phyloP scores from a whole-genome alignment of 2,888 invertebrate genomes.

The Nebria salina region DNA sequence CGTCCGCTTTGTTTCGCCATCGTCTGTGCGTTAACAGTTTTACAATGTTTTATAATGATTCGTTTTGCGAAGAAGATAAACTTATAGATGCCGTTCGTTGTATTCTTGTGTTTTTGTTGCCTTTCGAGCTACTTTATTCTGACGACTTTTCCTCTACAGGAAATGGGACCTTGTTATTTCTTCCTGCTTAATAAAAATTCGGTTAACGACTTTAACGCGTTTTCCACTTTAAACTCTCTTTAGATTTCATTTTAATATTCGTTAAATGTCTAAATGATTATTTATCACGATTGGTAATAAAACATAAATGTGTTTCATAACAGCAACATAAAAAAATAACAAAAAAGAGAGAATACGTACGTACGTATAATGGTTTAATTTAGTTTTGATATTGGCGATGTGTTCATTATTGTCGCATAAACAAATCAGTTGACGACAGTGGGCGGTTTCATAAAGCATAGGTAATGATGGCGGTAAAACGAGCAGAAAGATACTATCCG shows the following conservation, averaged over 20 bases:
- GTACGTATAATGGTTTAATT: no score
- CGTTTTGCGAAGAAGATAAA: slow-evolving; percentile 29
- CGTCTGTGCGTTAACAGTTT: slow-evolving; percentile 34
- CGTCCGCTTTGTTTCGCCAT: slow-evolving; percentile 37
- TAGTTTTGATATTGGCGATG: neutral
- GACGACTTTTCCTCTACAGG: slow-evolving; percentile 22
- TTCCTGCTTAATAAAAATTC: neutral
- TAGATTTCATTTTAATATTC: no score
- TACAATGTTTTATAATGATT: slow-evolving; percentile 47
- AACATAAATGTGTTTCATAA: neutral
- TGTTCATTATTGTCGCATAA: neutral
- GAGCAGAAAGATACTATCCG: slow-evolving; percentile 21
- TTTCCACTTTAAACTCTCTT: no score
- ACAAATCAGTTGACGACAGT: slow-evolving; percentile 8
- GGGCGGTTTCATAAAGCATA: slow-evolving; percentile 27
- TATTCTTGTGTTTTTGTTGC: slow-evolving; percentile 2
- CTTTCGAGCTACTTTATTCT: neutral
- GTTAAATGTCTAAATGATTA: no score
- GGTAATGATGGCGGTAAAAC: slow-evolving; percentile 23
- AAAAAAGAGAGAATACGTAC: neutral
- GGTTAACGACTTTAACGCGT: neutral
- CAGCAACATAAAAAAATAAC: neutral
- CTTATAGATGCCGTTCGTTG: slow-evolving; percentile 29
- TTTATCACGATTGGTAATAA: no score
- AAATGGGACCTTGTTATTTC: slow-evolving; percentile 23